Percentiles rank a stretch among this genome's conserved stretches.
phyloP scores from a whole-genome alignment of 2,888 invertebrate genomes.

The Ichneumon xanthorius region DNA sequence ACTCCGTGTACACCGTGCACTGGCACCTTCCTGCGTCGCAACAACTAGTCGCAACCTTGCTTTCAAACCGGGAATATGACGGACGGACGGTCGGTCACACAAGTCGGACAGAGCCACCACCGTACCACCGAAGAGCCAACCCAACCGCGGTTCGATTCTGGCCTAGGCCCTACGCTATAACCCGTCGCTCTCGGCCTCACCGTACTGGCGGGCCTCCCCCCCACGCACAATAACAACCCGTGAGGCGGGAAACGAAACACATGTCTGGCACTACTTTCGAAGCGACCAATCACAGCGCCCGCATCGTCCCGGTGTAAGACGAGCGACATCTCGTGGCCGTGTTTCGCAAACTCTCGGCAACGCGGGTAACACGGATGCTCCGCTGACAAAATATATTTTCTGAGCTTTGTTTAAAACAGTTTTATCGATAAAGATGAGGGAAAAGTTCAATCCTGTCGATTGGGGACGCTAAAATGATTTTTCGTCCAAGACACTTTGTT shows the following conservation, averaged over 20 bases:
- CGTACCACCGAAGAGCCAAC: conserved; percentile 72
- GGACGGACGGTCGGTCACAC: conserved; percentile 80
- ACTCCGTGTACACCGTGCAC: conserved; percentile 70
- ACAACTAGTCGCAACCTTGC: conserved; percentile 82
- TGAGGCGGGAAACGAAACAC: conserved; percentile 84
- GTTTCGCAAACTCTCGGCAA: background rate
- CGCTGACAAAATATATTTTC: background rate
- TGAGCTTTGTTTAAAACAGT: background rate
- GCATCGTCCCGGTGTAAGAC: conserved; percentile 47
- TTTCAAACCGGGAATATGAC: conserved; percentile 84
- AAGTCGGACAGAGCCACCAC: conserved; percentile 67
- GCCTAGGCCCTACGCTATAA: conserved; percentile 76
- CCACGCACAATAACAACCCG: conserved; percentile 79
- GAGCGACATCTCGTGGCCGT: conserved; percentile 65
- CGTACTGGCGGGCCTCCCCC: conserved; percentile 76
- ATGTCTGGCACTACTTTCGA: conserved; percentile 83
- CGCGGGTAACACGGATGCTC: conserved; percentile 6
- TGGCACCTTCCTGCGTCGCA: conserved; percentile 82
- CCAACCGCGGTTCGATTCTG: conserved; percentile 80
- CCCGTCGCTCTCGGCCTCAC: conserved; percentile 57
- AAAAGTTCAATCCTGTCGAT: background rate
- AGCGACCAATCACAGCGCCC: conserved; percentile 78
- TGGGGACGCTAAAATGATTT: background rate
- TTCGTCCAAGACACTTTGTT: background rate
- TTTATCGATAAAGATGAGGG: background rate